Conservation (phyloP, 2,888 invertebrate species). For the Philopedon plagiatum region DNA sequence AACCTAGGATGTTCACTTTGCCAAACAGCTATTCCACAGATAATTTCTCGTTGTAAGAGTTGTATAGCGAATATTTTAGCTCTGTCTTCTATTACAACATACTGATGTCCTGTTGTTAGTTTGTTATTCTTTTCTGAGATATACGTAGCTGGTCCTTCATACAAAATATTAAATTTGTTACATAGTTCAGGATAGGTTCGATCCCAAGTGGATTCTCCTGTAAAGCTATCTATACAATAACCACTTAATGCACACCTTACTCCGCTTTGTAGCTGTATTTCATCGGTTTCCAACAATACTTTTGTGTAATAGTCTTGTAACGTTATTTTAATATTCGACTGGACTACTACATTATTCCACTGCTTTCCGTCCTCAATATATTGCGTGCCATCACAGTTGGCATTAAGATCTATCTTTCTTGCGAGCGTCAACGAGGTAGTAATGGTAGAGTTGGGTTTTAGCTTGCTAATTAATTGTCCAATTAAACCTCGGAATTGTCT, state of each 20-base stretch:
- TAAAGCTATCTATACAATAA: conserved; percentile 1
- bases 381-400: background rate
- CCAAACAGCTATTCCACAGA: too few species aligned
- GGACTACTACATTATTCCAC: conserved; percentile 7
- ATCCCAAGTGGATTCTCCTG: conserved; percentile 7
- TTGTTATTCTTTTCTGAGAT: too few species aligned
- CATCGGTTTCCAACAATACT: conserved; percentile 2
- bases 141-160: too few species aligned
- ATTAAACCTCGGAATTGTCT: conserved; percentile 6
- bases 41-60: too few species aligned
- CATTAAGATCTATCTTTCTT: background rate
- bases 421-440: background rate
- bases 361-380: background rate
- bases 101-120: too few species aligned
- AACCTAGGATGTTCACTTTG: too few species aligned
- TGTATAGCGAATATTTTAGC: too few species aligned
- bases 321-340: background rate
- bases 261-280: conserved; percentile 3
- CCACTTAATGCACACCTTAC: background rate
- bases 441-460: background rate
- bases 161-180: too few species aligned
- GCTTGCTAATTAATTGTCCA: background rate
- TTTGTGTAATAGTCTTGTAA: conserved; percentile 2
- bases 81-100: too few species aligned
- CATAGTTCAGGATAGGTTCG: background rate